Evolutionary conservation across 1,140 invertebrate species (phyloP).

Genomic region (Ericerus pela): DNA sequence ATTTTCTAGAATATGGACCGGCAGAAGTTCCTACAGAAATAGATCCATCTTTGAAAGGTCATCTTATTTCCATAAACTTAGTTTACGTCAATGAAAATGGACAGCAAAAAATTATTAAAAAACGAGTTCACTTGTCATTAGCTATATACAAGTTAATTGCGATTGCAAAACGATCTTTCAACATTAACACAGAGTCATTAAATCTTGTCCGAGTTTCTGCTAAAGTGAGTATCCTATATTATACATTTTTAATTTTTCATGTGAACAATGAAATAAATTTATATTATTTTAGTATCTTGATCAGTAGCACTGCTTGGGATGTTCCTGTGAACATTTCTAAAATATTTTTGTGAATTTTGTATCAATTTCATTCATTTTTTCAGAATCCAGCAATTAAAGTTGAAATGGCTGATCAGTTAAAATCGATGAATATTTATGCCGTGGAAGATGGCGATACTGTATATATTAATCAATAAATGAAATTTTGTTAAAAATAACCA

Average conservation of each 20-base stretch:
- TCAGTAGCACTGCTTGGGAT: no score
- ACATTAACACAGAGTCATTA: background rate
- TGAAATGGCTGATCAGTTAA: constrained; percentile 4
- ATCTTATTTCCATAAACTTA: background rate
- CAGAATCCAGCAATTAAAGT: constrained; percentile 6
- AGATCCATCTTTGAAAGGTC: background rate
- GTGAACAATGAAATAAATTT: no score
- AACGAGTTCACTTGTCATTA: background rate
- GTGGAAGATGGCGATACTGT: constrained; percentile 6
- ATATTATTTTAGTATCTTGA: no score
- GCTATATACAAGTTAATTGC: constrained; percentile 3
- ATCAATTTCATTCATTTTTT: background rate
- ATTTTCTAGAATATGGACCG: background rate
- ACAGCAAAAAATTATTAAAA: background rate
- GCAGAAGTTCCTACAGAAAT: constrained; percentile 3
- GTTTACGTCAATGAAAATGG: background rate
- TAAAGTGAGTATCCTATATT: background rate
- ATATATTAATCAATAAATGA: background rate
- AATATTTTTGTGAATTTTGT: no score
- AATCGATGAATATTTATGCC: constrained; percentile 7
- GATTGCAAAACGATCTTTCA: background rate
- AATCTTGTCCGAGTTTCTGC: constrained; percentile 1
- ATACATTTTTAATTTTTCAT: background rate
- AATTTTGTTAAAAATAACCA: background rate
- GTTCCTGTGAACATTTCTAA: no score